Base-by-base conservation (phyloP, 2,797 vertebrate species). In the Mionectes olivaceus region DNA sequence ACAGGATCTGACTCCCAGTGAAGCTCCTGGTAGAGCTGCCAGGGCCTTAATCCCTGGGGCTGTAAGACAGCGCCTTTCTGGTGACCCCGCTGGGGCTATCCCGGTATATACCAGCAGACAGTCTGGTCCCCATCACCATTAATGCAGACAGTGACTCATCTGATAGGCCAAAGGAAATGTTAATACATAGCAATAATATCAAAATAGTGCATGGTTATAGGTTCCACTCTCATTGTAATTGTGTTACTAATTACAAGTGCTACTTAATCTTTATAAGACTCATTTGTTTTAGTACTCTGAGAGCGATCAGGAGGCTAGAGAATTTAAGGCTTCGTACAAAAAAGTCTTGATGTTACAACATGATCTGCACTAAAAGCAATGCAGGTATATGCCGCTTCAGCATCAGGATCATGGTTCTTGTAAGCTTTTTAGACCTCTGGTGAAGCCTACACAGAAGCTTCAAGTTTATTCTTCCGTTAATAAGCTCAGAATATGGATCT, bases 191-290 rank as follows among this genome's bases (percentile, higher is more conserved):
- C 68, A 69, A 73, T 73, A 87, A 39, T 76, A 83, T 83, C 67
- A 86, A 83, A 91, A 78, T 44, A 65, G 52, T 19, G 10, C 39
- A 43, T 11, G 19, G 87, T 44, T 61, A 83, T 83, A 85, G 57
- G 37, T 75, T 87, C 79, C 35, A 63, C 76, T 91, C 68, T 81
- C 13, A 3, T 59, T 77, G 49, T 77, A 89, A 60, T 80, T 77
- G 39, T 84, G 21, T 47, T 83, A 73, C n/a, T 93, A 87, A 91
- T 92, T 92, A 93, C 32, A 87, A 83, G 56, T 60, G 49, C 65
- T 71, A 27, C 43, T 94, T 82, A 61, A 11, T 85, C 57, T 83
- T 91, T 92, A 14, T 73, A 77, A 83, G 25, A n/a, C 11, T 81
- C 7, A 13, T 68, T 92, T 83, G 17, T 77, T 87, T 91, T 50